A percentile compares a stretch with the other conserved stretches of the same genome.
Evolutionary conservation across 2,113 vertebrate species (phyloP).

Genomic region (Danio rerio): GRCz12tu NC_133185.1:2572001-2572500

Average conservation of each 20-base stretch:
- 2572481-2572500: too few relatives aligned
- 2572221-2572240: neutral
- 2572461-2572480: too few relatives aligned
- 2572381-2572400: too few relatives aligned
- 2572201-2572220: constrained; percentile 52
- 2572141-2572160: constrained; percentile 29
- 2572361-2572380: neutral
- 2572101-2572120: constrained; percentile 48
- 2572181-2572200: constrained; percentile 56
- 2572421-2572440: too few relatives aligned
- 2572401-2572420: too few relatives aligned
- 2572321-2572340: neutral
- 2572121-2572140: constrained; percentile 55
- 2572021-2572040: constrained; percentile 22
- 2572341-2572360: neutral
- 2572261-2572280: constrained; percentile 39
- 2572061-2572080: constrained; percentile 42
- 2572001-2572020: constrained; percentile 5
- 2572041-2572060: neutral
- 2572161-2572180: constrained; percentile 51
- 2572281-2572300: too few relatives aligned
- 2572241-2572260: neutral
- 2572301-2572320: neutral
- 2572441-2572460: too few relatives aligned
- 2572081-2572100: constrained; percentile 39